Evolutionary conservation across 2,797 vertebrate genomes (phyloP), one percentile per base, ranked within the genome.

Genomic region (Mormyrops boulengeri): DNA sequence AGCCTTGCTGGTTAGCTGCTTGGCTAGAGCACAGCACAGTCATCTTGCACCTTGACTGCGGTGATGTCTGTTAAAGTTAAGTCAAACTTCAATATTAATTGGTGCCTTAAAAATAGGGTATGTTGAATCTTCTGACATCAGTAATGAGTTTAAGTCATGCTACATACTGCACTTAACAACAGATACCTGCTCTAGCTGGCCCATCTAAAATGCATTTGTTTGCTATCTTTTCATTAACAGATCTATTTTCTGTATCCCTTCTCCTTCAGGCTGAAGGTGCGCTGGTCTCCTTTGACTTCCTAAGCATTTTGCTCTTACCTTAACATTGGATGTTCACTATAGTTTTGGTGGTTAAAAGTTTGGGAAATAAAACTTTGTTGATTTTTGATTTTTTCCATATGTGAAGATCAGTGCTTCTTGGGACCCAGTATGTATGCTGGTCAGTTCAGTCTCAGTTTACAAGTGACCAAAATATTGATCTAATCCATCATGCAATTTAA

Each of bases 271-370:
- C 82, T 85, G 7, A 2, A 1, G 6, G 30, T 57, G 44, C 52
- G 30, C 88, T 91, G 90, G 91, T 92, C 95, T 95, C 94, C 94
- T 95, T 95, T 95, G 95, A 95, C 94, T 95, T 95, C 92, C 91
- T 93, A 87, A 92, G 92, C 44, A 11, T 60, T 57, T 93, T 92
- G 93, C 90, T 90, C 88, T 92, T 94, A 92, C 7, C 84, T 90
- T 91, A 60, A 89, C 88, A 41, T 85, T 92, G 90, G 89, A 62
- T 85, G 17, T 92, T 87, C 90, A 9, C 11, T 44, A 91, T 92
- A 5, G 0, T 57, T n/a, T 55, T 52, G 85, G 7, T 57, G 30
- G 30, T 91, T 89, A 92, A 90, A 92, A 94, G 92, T 93, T 93
- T 94, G 93, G 93, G 93, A 93, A 94, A 94, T 91, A 55, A 87